These are phyloP conservation scores for Galeopterus variegatus DNA, from an alignment of 2,113 vertebrate genomes.

Conservation along the genomic window DNA sequence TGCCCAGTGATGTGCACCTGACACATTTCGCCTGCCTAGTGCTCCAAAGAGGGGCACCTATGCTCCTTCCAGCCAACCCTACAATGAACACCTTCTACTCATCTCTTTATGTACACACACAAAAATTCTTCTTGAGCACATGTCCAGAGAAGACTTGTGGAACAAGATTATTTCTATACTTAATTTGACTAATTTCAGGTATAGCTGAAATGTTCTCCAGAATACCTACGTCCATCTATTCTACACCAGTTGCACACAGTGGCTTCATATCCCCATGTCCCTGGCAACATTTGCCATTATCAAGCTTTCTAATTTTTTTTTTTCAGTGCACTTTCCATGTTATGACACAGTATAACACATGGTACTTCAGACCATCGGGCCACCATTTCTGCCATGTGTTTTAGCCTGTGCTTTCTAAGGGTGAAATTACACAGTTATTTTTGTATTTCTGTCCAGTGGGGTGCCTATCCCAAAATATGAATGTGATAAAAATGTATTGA, in stretches of 20 bases:
- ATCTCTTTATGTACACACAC: neutral
- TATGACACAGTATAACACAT: fast-evolving
- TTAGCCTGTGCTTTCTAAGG: neutral
- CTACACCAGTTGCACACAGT: neutral
- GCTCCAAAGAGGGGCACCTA: neutral
- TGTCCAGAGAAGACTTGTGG: neutral
- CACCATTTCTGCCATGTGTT: neutral
- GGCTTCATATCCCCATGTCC: neutral
- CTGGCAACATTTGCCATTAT: neutral
- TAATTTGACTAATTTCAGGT: neutral
- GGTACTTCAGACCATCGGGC: neutral
- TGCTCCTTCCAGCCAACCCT: neutral
- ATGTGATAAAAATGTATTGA: conserved; percentile 1
- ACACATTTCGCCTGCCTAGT: neutral
- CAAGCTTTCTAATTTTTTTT: neutral
- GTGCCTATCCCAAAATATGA: neutral
- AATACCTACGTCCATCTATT: neutral
- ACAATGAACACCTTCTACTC: fast-evolving
- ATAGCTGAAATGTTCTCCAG: neutral
- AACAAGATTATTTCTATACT: neutral
- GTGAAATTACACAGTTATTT: neutral
- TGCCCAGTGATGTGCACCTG: neutral
- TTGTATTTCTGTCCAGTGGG: neutral
- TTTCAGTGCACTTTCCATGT: neutral
- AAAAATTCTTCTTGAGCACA: neutral